Conservation (phyloP, 23 tunicate genomes). For the Ciona savignyi region DNA sequence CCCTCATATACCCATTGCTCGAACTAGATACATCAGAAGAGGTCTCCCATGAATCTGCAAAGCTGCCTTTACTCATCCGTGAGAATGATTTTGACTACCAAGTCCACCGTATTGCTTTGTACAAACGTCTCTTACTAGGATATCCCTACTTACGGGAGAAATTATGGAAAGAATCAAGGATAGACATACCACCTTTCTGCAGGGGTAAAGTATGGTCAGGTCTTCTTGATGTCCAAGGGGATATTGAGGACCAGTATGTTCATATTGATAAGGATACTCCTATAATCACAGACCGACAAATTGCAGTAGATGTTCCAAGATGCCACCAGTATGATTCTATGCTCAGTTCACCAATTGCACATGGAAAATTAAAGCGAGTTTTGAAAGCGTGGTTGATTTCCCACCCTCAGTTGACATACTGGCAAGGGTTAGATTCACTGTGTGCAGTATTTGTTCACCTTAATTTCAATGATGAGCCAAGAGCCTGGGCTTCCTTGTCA, state of each 20-base stretch:
- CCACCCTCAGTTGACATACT: constrained; percentile 76
- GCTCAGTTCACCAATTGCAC: constrained; percentile 84
- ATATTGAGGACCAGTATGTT: constrained; percentile 53
- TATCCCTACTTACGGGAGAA: constrained; percentile 69
- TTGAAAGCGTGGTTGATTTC: constrained; percentile 91
- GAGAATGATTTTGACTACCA: constrained; percentile 92
- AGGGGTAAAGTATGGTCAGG: constrained; percentile 88
- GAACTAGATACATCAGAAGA: constrained; percentile 16
- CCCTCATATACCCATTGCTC: constrained; percentile 38
- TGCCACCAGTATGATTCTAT: constrained; percentile 89
- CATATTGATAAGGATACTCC: constrained; percentile 91
- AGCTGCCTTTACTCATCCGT: constrained; percentile 60
- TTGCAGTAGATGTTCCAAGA: constrained; percentile 95
- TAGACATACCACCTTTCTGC: constrained; percentile 80
- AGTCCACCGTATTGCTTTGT: constrained; percentile 66
- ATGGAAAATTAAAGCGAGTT: constrained; percentile 71
- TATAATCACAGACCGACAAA: constrained; percentile 73
- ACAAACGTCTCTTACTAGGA: constrained; percentile 46
- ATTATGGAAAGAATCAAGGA: constrained; percentile 78
- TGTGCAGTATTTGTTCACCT: constrained; percentile 91
- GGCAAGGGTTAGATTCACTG: constrained; percentile 98
- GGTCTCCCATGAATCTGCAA: constrained; percentile 29
- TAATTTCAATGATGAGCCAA: constrained; percentile 79
- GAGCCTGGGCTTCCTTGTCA: constrained; percentile 77
- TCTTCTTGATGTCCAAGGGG: constrained; percentile 75